Evolutionary conservation across 2,888 invertebrate genomes (phyloP).

Genomic region (Acleris holmiana): DNA sequence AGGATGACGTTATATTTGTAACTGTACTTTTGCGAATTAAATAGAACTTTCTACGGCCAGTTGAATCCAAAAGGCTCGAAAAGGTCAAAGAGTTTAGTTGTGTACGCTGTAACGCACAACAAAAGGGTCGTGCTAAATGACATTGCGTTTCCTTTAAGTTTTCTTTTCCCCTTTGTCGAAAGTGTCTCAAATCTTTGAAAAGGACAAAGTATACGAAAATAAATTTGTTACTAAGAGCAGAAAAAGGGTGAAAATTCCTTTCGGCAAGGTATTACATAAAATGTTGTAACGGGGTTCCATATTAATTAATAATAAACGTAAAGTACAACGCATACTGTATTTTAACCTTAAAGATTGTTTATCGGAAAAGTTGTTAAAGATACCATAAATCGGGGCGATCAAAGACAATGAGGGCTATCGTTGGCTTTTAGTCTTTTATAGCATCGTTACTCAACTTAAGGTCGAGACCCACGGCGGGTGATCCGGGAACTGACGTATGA

Average conservation of each 20-base stretch:
- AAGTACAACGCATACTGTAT: no score
- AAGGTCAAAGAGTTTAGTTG: constrained; percentile 1
- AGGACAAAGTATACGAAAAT: not conserved
- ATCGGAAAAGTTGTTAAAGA: constrained; percentile 1
- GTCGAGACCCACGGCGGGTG: constrained; percentile 25
- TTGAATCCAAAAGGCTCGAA: constrained; percentile 41
- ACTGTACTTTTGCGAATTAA: constrained; percentile 56
- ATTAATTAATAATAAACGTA: no score
- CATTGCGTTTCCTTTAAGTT: not conserved
- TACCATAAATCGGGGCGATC: constrained; percentile 5
- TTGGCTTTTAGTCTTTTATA: constrained; percentile 22
- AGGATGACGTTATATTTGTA: constrained; percentile 68
- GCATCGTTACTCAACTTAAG: constrained; percentile 30
- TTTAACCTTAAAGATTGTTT: no score
- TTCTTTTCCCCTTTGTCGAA: not conserved
- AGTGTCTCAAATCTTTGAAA: not conserved
- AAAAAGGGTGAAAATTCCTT: no score
- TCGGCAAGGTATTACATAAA: no score
- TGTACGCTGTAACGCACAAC: not conserved
- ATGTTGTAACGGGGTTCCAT: no score
- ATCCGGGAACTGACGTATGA: constrained; percentile 17
- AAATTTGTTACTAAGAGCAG: no score
- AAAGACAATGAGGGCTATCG: constrained; percentile 2
- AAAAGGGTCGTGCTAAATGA: not conserved
- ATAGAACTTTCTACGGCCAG: constrained; percentile 61